Conservation (phyloP, 2,797 vertebrate genomes). For the Acanthurus lineatus region DNA sequence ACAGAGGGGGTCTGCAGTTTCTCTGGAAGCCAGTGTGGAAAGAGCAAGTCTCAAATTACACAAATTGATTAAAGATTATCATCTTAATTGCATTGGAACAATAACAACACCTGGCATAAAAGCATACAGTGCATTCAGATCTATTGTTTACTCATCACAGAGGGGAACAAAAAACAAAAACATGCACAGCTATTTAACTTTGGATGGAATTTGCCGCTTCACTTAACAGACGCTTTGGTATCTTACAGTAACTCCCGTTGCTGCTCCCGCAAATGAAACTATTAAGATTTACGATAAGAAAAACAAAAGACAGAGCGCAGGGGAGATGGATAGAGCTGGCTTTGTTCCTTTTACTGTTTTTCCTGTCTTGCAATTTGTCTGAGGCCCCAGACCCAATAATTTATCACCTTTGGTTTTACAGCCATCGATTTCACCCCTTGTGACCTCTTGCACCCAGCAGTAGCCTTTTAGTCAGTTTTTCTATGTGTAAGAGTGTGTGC, state of each 20-base stretch:
- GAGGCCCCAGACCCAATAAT: conserved; percentile 80
- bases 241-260: conserved; percentile 64
- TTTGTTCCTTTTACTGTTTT: conserved; percentile 70
- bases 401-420: conserved; percentile 88
- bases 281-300: conserved; percentile 85
- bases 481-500: conserved; percentile 38
- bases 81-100: conserved; percentile 69
- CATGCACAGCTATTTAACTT: conserved; percentile 55
- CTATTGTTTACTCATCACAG: conserved; percentile 58
- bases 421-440: conserved; percentile 80
- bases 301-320: conserved; percentile 68
- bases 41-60: conserved; percentile 31
- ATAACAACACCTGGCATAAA: conserved; percentile 60
- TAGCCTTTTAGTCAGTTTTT: conserved; percentile 75
- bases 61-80: conserved; percentile 63
- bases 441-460: conserved; percentile 80
- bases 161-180: conserved; percentile 30
- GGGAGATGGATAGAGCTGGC: conserved; percentile 68
- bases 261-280: conserved; percentile 73
- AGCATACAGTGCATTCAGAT: conserved; percentile 41
- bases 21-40: background rate
- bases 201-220: conserved; percentile 70
- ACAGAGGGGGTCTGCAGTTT: conserved; percentile 15
- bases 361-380: conserved; percentile 83
- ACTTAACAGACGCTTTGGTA: conserved; percentile 66